Base-by-base conservation (phyloP, 2,113 vertebrate species). In the Leucoraja erinaceus region DNA sequence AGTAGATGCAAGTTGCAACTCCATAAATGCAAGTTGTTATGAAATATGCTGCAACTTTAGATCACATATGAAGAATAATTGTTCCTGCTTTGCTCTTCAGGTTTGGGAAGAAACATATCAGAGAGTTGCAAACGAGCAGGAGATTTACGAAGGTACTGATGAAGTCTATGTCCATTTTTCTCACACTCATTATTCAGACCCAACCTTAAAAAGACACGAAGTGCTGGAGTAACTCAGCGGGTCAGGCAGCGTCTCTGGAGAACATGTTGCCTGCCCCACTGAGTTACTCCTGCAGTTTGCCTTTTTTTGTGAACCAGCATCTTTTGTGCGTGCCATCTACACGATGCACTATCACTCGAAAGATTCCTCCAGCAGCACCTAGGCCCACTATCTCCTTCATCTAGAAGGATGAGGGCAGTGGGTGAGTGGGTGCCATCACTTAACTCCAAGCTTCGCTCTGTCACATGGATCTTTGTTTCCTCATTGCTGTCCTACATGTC, bases 101-200 rank as follows among this genome's bases (percentile, higher is more conserved):
- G 96, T 97, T 38, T 99, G 98, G 98, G 98, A 98, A 68, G 98
- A 98, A 93, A 97, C 97, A 0, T 98, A 98, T 94, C 98, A 98
- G 96, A 96, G 97, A 93, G 97, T 98, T 93, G 97, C 97, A 0
- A 97, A 97, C 0, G 97, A 99, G 94, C 98, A 99, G 94, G 97
- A 99, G 95, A 98, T 99, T 95, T 99, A 99, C 0, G 98, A 99
- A 98, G 98, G 98, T 99, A 94, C 10, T 0, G 0, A 22, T 54
- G 9, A 18, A 22, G 47, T 25, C 3, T 31, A 4, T 88, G 59
- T 61, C 83, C 31, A 14, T 63, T 66, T 63, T 33, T 74, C 33
- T 25, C 33, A 25, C 90, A 72, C 7, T 54, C 47, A n/a, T 74
- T 11, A 28, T 20, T 38, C 16, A 9, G 20, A n/a, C 59, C n/a